These are phyloP conservation scores for Pyrgilauda ruficollis DNA, from an alignment of 2,113 vertebrate genomes.

Conservation along the genomic window DNA sequence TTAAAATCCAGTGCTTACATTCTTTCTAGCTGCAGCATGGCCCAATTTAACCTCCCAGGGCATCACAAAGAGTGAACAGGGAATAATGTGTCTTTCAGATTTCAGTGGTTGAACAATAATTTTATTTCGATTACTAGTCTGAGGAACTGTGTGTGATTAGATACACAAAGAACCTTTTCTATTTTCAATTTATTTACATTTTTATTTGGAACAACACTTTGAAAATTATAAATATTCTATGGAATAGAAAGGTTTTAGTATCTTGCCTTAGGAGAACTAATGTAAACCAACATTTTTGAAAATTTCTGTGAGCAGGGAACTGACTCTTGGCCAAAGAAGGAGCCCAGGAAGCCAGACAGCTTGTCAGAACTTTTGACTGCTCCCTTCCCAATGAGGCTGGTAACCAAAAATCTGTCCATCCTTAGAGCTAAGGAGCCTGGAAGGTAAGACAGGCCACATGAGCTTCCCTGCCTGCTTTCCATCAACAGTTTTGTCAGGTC, in stretches of 20 bases:
- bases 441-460: background rate
- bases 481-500: background rate
- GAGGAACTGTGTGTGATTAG: background rate
- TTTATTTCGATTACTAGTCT: background rate
- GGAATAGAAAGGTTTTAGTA: background rate
- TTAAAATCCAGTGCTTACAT: background rate
- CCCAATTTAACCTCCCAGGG: background rate
- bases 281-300: background rate
- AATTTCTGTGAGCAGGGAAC: background rate
- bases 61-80: background rate
- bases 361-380: background rate
- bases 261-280: background rate
- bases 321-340: background rate
- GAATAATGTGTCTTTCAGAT: background rate
- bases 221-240: background rate
- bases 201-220: background rate
- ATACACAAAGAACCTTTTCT: background rate
- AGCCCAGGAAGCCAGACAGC: background rate
- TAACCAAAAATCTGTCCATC: background rate
- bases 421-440: background rate
- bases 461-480: background rate
- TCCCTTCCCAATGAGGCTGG: background rate
- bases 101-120: background rate
- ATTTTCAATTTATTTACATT: background rate
- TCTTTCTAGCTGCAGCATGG: background rate